Evolutionary conservation across 1,140 invertebrate genomes (phyloP).

Genomic region (Leptinotarsa lineolata): DNA sequence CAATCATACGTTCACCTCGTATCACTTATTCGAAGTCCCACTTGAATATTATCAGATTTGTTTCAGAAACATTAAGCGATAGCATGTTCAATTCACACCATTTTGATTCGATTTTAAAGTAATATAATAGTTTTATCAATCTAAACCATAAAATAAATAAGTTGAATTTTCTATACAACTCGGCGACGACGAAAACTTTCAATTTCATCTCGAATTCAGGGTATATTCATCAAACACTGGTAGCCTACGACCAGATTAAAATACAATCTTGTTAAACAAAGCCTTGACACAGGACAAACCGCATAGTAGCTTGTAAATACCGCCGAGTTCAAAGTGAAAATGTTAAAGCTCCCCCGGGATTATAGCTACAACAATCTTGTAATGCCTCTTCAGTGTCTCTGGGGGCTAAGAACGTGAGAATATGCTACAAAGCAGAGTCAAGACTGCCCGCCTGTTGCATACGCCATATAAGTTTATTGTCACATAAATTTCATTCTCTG

Average conservation of each 20-base stretch:
- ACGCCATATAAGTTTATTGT: not conserved
- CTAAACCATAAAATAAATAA: too few species aligned
- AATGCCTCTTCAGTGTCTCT: conserved; percentile 44
- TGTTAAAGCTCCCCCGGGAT: conserved; percentile 47
- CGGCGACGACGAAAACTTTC: too few species aligned
- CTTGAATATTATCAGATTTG: too few species aligned
- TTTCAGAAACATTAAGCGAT: too few species aligned
- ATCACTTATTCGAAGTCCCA: too few species aligned
- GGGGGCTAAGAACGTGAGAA: conserved; percentile 47
- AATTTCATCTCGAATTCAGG: too few species aligned
- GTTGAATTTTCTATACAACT: too few species aligned
- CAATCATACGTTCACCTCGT: too few species aligned
- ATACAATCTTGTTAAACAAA: conserved; percentile 28
- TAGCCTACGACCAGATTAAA: conserved; percentile 1
- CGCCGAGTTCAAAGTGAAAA: conserved; percentile 48
- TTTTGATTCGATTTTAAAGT: too few species aligned
- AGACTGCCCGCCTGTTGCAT: not conserved
- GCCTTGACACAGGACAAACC: conserved; percentile 37
- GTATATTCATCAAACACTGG: too few species aligned
- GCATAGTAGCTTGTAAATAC: conserved; percentile 42
- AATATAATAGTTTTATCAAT: too few species aligned
- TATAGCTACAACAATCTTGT: conserved; percentile 51
- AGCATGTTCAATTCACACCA: too few species aligned
- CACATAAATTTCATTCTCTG: conserved; percentile 3
- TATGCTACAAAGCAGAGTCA: conserved; percentile 32